Evolutionary conservation across 2,113 vertebrate genomes (phyloP).

Genomic region (Atractosteus spatula): DNA sequence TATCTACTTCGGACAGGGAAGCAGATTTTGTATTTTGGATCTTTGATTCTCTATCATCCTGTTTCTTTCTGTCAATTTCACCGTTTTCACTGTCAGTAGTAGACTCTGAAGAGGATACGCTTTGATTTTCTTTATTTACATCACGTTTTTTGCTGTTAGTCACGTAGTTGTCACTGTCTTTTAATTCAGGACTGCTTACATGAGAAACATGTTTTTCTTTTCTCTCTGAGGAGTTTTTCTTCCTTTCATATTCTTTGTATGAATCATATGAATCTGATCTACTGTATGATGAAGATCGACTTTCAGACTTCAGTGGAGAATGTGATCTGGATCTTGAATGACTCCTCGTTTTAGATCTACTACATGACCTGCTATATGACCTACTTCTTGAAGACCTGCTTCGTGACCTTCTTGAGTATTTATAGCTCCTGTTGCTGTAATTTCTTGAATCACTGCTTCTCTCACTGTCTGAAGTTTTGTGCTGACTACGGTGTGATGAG

Average conservation of each 20-base stretch:
- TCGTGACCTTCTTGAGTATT: conserved; percentile 55
- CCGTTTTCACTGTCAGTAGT: conserved; percentile 32
- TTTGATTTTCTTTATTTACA: conserved; percentile 24
- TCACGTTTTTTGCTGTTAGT: conserved; percentile 7
- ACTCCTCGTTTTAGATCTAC: conserved; percentile 76
- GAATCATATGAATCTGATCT: conserved; percentile 74
- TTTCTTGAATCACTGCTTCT: conserved; percentile 57
- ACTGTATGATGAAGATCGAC: conserved; percentile 70
- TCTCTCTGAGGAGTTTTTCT: conserved; percentile 46
- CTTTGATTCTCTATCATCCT: conserved; percentile 19
- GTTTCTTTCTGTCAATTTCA: conserved; percentile 28
- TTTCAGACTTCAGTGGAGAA: conserved; percentile 59
- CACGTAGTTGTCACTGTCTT: conserved; percentile 41
- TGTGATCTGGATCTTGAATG: conserved; percentile 71
- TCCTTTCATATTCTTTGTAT: conserved; percentile 54
- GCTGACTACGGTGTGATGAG: conserved; percentile 51
- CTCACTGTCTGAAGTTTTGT: conserved; percentile 58
- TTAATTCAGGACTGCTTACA: conserved; percentile 61
- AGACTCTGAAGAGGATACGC: conserved; percentile 37
- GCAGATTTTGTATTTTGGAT: conserved; percentile 32
- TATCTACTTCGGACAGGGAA: conserved; percentile 13
- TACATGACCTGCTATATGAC: conserved; percentile 77
- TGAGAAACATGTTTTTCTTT: conserved; percentile 53
- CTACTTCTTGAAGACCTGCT: conserved; percentile 76
- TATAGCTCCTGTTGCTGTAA: conserved; percentile 58